These are phyloP conservation scores for Agrypnus murinus DNA, from an alignment of 2,888 invertebrate species.

Conservation along the genomic window DNA sequence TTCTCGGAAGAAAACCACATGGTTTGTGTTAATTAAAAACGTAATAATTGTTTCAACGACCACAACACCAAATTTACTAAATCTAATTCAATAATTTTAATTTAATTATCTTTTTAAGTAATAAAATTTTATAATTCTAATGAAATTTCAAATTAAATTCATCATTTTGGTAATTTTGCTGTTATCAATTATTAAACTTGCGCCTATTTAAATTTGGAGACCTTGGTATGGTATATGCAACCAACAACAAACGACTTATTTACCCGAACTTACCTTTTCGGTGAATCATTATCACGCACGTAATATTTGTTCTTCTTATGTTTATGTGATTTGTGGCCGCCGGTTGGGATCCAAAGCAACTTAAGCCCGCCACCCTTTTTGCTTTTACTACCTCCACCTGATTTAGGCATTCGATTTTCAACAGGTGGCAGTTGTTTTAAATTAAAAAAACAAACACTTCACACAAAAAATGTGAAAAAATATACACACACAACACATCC, in stretches of 20 bases:
- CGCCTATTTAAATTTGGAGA: too few relatives aligned
- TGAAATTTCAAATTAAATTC: too few relatives aligned
- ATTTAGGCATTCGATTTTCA: slow-evolving; percentile 36
- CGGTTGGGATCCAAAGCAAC: slow-evolving; percentile 53
- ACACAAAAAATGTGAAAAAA: slow-evolving; percentile 2
- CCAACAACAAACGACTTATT: slow-evolving; percentile 1
- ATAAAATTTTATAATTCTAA: too few relatives aligned
- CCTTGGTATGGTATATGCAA: neutral
- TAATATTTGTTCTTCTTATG: slow-evolving; percentile 52
- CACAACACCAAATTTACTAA: too few relatives aligned
- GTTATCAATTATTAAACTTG: too few relatives aligned
- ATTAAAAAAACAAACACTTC: neutral
- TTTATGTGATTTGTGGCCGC: slow-evolving; percentile 36
- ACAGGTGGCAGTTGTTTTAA: slow-evolving; percentile 32
- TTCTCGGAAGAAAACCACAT: too few relatives aligned
- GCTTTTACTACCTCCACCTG: slow-evolving; percentile 45
- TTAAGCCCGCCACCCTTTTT: slow-evolving; percentile 48
- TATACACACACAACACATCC: too few relatives aligned
- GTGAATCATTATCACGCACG: slow-evolving; percentile 38
- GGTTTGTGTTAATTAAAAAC: too few relatives aligned
- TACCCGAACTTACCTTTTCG: slow-evolving; percentile 27
- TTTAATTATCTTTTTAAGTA: too few relatives aligned
- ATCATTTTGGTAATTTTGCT: too few relatives aligned
- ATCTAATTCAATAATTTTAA: too few relatives aligned
- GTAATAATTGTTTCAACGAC: too few relatives aligned